Evolutionary conservation across 2,113 vertebrate species (phyloP), one percentile per base, ranked within the genome.

Genomic region (Puma concolor): DNA sequence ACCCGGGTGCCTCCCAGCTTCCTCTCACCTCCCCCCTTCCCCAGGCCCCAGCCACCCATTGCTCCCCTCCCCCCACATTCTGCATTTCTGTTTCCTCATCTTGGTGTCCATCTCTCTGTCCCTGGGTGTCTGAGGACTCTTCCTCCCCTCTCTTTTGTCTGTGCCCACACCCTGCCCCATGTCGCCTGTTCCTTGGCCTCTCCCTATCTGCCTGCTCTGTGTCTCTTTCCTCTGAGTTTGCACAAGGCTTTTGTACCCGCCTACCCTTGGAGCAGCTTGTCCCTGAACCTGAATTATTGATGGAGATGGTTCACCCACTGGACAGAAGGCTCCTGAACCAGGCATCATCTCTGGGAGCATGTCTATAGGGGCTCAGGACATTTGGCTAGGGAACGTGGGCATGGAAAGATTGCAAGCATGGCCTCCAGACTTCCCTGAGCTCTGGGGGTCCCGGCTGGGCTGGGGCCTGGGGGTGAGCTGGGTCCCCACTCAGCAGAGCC

Each of bases 121-220:
- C 83, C 50, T 29, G 63, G 52, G 36, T 25, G 19, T 60, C 82
- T n/a, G 38, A 71, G 50, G 50, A 23, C 25, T n/a, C 54, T 33
- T 80, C 86, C 14, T 72, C 15, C 50, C 25, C n/a, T 44, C 8
- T 14, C 3, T 7, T n/a, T 52, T 38, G 2, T 36, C 71, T 27
- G 1, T 10, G 6, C 25, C 25, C 33, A 48, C 8, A 7, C 29
- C 36, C 38, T 5, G 1, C 3, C n/a, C 36, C n/a, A 2, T 36
- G 17, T 29, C 0, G 4, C n/a, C 44, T 72, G 80, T 76, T 36
- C 31, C 50, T 60, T 4, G 13, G 4, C 50, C 27, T 13, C 17
- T 57, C 4, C 57, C 27, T 76, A 5, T 33, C n/a, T 74, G 12
- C 25, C 31, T n/a, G 48, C 13, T 3, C 31, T 63, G 52, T 52